Base-by-base conservation (phyloP, 2,797 vertebrate species). In the Sparidentex hasta region DNA sequence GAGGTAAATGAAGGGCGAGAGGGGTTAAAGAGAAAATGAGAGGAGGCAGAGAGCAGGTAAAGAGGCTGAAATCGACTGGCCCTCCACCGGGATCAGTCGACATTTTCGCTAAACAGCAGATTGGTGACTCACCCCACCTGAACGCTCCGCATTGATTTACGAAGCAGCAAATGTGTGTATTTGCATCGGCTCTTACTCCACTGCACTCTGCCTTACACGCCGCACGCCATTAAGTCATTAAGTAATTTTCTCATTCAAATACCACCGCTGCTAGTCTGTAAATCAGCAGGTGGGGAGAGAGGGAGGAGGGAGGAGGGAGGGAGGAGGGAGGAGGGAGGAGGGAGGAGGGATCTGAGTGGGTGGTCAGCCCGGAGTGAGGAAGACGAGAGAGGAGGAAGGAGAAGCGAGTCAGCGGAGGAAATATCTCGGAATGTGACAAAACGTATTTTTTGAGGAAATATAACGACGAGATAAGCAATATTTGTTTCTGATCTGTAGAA, bases 1-100 rank as follows among this genome's bases (percentile, higher is more conserved):
- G 29, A 38, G 64, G 8, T 7, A 61, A 74, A 43, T 11, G 21
- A 56, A 1, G 2, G 51, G 65, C 25, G 67, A 51, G 70, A 51
- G 56, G 44, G 72, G 76, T 78, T 68, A 76, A 68, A 65, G 71
- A 78, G 65, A 74, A 80, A 72, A 83, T 43, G 48, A 81, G 50
- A 63, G 21, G 0, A 17, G 67, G 47, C 56, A 44, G 18, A 18
- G 68, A 23, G 44, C 1, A 65, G 48, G 57, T 54, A 18, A 61
- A 68, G 43, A 66, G 63, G 59, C 46, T 76, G 58, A 27, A 63
- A 75, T 62, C 27, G 20, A 55, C 65, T 3, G n/a, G 46, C 54
- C 67, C 38, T 57, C 43, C 11, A 47, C 27, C 70, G 38, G 25
- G 41, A 77, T 43, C 65, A 46, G n/a, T 44, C 33, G 61, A 74